phyloP scores from a whole-genome alignment of 2,113 vertebrate genomes.

The Conger conger region DNA sequence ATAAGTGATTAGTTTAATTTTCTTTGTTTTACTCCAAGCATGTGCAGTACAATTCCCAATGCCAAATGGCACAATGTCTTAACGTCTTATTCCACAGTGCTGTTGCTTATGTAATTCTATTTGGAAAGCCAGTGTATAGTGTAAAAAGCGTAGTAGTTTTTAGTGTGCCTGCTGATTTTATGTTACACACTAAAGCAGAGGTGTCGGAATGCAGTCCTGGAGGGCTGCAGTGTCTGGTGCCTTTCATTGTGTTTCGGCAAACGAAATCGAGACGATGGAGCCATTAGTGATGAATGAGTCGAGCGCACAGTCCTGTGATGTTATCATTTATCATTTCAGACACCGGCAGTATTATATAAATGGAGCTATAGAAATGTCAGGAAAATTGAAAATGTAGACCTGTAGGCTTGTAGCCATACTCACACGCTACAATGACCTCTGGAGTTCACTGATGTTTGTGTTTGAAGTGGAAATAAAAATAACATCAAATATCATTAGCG shows the following conservation, averaged over 20 bases:
- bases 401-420: not conserved
- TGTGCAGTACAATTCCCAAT: not conserved
- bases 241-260: too few relatives aligned
- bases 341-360: not conserved
- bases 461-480: not conserved
- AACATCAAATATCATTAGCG: not conserved
- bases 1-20: not conserved
- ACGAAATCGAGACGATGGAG: not conserved
- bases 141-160: not conserved
- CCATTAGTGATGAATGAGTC: not conserved
- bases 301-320: not conserved
- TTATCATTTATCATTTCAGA: not conserved
- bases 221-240: too few relatives aligned
- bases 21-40: not conserved
- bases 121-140: not conserved
- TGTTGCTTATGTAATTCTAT: not conserved
- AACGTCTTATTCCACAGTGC: not conserved
- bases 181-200: not conserved
- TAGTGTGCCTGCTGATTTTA: not conserved
- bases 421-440: not conserved
- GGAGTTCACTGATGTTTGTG: not conserved
- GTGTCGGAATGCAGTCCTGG: too few relatives aligned
- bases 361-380: not conserved
- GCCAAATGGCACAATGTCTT: not conserved
- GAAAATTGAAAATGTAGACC: not conserved